Percentiles rank a stretch among this genome's conserved stretches.
These are phyloP conservation scores for Passer montanus DNA, from an alignment of 2,113 vertebrate genomes.

Conservation along the genomic window DNA sequence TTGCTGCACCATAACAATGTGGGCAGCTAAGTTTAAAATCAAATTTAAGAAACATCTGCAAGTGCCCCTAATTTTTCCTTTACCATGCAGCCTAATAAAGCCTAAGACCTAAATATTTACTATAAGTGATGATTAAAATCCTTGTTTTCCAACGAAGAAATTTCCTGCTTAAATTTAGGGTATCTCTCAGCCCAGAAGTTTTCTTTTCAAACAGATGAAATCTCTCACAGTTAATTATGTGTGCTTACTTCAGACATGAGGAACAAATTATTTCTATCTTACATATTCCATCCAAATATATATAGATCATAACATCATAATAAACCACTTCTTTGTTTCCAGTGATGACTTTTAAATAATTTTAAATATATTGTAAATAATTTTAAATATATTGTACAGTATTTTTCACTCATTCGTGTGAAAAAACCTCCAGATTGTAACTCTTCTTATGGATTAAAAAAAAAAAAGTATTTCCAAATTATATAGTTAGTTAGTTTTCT, in stretches of 20 bases:
- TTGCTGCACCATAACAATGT: rapidly evolving
- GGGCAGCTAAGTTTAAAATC: neutral
- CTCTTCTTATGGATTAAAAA: neutral
- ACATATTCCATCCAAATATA: neutral
- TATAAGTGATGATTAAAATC: neutral
- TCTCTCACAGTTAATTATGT: neutral
- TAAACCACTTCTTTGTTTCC: neutral
- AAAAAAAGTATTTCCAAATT: neutral
- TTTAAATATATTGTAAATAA: neutral
- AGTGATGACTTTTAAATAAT: neutral
- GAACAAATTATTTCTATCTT: neutral
- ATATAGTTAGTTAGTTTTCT: neutral
- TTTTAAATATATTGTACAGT: neutral
- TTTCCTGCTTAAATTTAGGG: neutral
- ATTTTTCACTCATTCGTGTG: neutral
- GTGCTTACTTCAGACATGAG: neutral
- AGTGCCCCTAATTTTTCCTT: neutral
- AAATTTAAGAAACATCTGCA: neutral
- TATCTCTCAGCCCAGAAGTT: neutral
- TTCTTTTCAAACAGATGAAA: neutral
- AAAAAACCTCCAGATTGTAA: neutral
- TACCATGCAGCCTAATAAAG: neutral
- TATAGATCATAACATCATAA: neutral
- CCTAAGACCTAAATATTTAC: neutral
- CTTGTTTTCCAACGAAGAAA: neutral